Evolutionary conservation across 2,888 invertebrate species (phyloP), one percentile per base, ranked within the genome.

Genomic region (Phrixothrix hirtus): DNA sequence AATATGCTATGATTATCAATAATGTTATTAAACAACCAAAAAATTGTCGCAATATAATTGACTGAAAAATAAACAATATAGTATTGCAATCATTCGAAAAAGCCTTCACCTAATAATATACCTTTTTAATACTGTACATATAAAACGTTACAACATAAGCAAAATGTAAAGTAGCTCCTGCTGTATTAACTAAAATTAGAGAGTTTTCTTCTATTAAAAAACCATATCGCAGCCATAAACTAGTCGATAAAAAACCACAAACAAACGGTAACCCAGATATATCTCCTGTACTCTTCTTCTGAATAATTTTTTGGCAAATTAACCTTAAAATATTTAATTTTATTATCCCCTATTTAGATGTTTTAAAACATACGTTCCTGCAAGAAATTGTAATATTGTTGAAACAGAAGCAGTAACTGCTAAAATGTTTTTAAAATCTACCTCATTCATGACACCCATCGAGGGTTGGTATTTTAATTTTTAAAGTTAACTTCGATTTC

Each of bases 361-460:
- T n/a, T n/a, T n/a, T n/a, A n/a, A 6, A 2, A 84, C 88, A 85
- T 83, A 93, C 93, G 83, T 81, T 78, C 93, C 93, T 52, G 92
- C 87, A 62, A 93, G 78, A 81, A 91, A 93, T 71, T 92, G 91
- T 54, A 89, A 76, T 61, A 92, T 83, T 10, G 92, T 92, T 57
- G 87, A 86, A 53, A 86, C 75, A 35, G 90, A 88, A 26, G 92
- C 92, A 31, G 83, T 77, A 2, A 76, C 68, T 5, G 80, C 80
- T 38, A 82, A 68, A 43, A 76, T 56, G 43, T 78, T 76, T 67
- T 77, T 80, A 48, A 75, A 73, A 29, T 69, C 71, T 48, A 64
- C 63, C 41, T 71, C 66, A 57, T 68, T 67, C 78, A 78, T 78
- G 37, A 12, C 38, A 38, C 15, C 13, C 13, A 31, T 31, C n/a